Evolutionary conservation across 2,113 vertebrate species (phyloP), one percentile per base, ranked within the genome.

Genomic region (Tragulus kanchil): DNA sequence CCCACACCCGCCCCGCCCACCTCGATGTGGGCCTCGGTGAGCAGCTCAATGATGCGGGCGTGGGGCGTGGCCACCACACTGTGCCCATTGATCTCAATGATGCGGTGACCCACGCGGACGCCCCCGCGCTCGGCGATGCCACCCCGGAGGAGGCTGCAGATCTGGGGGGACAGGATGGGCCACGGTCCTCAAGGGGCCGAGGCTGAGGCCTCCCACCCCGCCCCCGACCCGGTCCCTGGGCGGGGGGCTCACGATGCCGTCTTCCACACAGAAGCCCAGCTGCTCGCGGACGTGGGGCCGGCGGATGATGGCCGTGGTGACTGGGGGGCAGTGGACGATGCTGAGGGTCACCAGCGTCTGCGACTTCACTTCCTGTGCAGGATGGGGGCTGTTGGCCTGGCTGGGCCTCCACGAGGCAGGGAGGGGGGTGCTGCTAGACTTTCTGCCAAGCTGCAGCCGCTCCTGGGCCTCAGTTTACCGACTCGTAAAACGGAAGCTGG

Each of bases 81-180:
- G 97, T 99, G 99, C 62, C 99, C 99, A 0, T 99, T 99, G 98
- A 99, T 99, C 98, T 99, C 99, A 1, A 99, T 99, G 98, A 99
- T 99, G 91, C 99, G 99, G 96, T 99, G 99, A 0, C 99, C 99
- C 16, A 99, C 99, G 0, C 99, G 99, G 91, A 99, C 99, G 14
- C 99, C 99, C 0, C 99, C 99, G 11, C 99, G 98, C 98, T 99
- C 99, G 0, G 99, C 99, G 0, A 99, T 99, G 58, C 99, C 99
- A 0, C 99, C 99, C 0, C 99, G 99, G 98, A 99, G 99, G 75
- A 99, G 98, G 97, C 99, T 99, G 98, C 99, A 99, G 98, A 99
- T 99, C 99, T 99, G 8, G 16, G 17, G 42, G 5, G 28, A 62
- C 10, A 16, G 14, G 42, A 3, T 11, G 45, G 28, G 19, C 0